phyloP scores from a whole-genome alignment of 2,113 vertebrate genomes.

The Nothocercus julius region DNA sequence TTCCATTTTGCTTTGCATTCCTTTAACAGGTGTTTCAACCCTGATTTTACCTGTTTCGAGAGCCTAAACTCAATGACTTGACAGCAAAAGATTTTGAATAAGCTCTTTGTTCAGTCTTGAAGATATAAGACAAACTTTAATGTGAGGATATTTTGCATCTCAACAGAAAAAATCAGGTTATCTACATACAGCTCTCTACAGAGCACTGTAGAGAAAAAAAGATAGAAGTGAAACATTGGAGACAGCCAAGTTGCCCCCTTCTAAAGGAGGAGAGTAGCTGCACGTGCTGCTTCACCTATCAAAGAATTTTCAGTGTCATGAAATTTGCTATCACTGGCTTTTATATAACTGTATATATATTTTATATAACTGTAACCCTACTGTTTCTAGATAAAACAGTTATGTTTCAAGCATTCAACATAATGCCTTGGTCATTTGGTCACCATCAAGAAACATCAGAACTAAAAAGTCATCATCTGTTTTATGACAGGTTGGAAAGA shows the following conservation, averaged over 20 bases:
- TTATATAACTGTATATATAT: neutral
- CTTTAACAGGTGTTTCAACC: neutral
- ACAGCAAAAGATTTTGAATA: neutral
- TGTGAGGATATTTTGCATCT: neutral
- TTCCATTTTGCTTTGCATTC: neutral
- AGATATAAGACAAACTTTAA: neutral
- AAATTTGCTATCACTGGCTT: neutral
- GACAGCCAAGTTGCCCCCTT: accelerated
- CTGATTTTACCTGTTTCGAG: neutral
- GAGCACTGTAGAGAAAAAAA: neutral
- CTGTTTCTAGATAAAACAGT: neutral
- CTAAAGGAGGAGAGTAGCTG: neutral
- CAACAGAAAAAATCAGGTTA: neutral
- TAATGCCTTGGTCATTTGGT: neutral
- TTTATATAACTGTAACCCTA: neutral
- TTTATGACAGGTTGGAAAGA: neutral
- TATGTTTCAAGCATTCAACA: neutral
- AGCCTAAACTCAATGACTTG: neutral
- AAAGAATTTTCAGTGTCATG: neutral
- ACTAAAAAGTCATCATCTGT: neutral
- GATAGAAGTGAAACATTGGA: neutral
- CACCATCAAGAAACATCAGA: neutral
- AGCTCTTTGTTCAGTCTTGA: neutral
- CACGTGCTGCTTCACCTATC: neutral
- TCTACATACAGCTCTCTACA: neutral